These are phyloP conservation scores for Pseudomyrmex dendroicus DNA, from an alignment of 1,140 invertebrate species.

Conservation along the genomic window DNA sequence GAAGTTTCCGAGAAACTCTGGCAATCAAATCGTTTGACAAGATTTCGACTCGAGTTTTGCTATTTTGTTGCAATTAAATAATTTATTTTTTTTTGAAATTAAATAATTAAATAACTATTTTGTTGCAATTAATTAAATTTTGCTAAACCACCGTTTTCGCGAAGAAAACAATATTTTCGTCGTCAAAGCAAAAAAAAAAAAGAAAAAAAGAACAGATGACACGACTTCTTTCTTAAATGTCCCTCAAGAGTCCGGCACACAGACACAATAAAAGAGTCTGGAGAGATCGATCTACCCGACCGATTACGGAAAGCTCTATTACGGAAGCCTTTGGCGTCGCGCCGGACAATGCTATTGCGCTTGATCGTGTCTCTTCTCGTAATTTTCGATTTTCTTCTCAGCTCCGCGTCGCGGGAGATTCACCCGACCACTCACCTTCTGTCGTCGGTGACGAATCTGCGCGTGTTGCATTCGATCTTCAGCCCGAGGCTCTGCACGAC, in stretches of 20 bases:
- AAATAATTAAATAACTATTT: no score
- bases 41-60: background rate
- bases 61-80: background rate
- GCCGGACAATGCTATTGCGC: background rate
- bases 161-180: background rate
- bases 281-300: slow-evolving; percentile 30
- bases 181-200: background rate
- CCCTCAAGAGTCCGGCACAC: background rate
- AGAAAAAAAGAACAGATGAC: background rate
- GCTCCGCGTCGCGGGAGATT: background rate
- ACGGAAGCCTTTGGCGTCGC: slow-evolving; percentile 27
- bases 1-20: background rate
- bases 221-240: slow-evolving; percentile 9
- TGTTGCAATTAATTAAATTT: background rate
- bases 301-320: slow-evolving; percentile 27
- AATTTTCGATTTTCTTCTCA: slow-evolving; percentile 11
- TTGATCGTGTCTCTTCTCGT: background rate
- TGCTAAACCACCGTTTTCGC: background rate
- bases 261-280: slow-evolving; percentile 22
- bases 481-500: slow-evolving; percentile 95
- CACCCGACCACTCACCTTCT: slow-evolving; percentile 82
- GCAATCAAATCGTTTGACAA: background rate
- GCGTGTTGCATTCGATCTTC: slow-evolving; percentile 94
- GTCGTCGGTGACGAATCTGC: slow-evolving; percentile 90
- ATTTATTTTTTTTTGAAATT: no score